These are phyloP conservation scores for Cotesia typhae DNA, from an alignment of 1,140 invertebrate genomes.

Conservation along the genomic window DNA sequence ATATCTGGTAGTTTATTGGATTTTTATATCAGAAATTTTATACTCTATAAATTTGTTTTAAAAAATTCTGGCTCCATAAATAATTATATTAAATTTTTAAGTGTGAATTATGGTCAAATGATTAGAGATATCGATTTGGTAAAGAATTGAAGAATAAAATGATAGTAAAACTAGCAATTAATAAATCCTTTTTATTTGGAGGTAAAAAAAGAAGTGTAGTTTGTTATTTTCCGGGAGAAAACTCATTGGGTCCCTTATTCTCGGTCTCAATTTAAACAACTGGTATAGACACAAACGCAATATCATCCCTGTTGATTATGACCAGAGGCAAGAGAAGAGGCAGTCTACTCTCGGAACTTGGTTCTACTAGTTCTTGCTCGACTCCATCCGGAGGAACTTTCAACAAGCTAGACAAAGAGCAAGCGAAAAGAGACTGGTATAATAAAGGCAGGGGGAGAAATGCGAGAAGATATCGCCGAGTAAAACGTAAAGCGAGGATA, in stretches of 20 bases:
- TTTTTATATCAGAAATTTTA: no score
- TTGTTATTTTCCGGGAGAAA: not conserved
- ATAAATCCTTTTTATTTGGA: no score
- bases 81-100: no score
- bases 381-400: not conserved
- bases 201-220: not conserved
- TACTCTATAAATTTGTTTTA: no score
- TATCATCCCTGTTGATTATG: constrained; percentile 42
- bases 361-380: not conserved
- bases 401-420: constrained; percentile 1
- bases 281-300: constrained; percentile 28
- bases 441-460: constrained; percentile 24
- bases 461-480: constrained; percentile 22
- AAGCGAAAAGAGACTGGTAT: not conserved
- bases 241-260: constrained; percentile 5
- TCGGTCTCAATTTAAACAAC: constrained; percentile 1
- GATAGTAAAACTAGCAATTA: no score
- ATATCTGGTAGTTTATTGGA: no score
- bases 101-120: no score
- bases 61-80: no score
- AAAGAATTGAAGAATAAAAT: no score
- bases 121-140: no score
- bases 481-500: constrained; percentile 27
- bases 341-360: no score
- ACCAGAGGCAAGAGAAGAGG: constrained; percentile 38